Percentiles rank a stretch among this genome's conserved stretches.
phyloP scores from a whole-genome alignment of 2,888 invertebrate species.

The Herminia tarsipennalis region DNA sequence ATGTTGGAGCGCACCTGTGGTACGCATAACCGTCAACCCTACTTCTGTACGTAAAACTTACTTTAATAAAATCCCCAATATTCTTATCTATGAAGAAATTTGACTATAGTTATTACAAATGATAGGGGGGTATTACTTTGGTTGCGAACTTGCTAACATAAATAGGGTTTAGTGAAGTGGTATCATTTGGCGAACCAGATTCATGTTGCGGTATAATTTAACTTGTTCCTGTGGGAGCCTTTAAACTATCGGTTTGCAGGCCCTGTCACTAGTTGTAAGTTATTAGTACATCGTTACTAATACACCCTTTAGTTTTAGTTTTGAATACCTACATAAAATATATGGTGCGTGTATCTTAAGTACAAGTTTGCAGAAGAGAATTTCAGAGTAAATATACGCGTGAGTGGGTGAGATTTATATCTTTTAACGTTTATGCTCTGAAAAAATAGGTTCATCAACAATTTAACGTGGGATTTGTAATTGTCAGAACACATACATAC shows the following conservation, averaged over 20 bases:
- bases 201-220: slow-evolving; percentile 32
- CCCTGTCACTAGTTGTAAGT: not conserved
- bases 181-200: slow-evolving; percentile 23
- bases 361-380: too few species aligned
- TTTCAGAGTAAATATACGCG: too few species aligned
- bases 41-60: slow-evolving; percentile 14
- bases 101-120: slow-evolving; percentile 10
- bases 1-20: slow-evolving; percentile 13
- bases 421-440: too few species aligned
- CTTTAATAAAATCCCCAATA: slow-evolving; percentile 21
- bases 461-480: too few species aligned
- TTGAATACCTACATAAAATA: too few species aligned
- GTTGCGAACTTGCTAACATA: slow-evolving; percentile 30
- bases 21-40: slow-evolving; percentile 14
- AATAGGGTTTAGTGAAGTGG: slow-evolving; percentile 29
- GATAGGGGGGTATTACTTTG: slow-evolving; percentile 9
- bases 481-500: too few species aligned
- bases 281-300: not conserved
- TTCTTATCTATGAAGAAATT: slow-evolving; percentile 11
- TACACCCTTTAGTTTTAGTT: not conserved
- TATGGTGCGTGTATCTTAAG: too few species aligned
- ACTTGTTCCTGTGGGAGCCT: slow-evolving; percentile 31
- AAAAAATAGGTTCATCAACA: too few species aligned
- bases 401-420: too few species aligned
- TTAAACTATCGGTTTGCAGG: slow-evolving; percentile 33